Evolutionary conservation across 2,888 invertebrate genomes (phyloP), one percentile per base, ranked within the genome.

Genomic region (Catocala fraxini): DNA sequence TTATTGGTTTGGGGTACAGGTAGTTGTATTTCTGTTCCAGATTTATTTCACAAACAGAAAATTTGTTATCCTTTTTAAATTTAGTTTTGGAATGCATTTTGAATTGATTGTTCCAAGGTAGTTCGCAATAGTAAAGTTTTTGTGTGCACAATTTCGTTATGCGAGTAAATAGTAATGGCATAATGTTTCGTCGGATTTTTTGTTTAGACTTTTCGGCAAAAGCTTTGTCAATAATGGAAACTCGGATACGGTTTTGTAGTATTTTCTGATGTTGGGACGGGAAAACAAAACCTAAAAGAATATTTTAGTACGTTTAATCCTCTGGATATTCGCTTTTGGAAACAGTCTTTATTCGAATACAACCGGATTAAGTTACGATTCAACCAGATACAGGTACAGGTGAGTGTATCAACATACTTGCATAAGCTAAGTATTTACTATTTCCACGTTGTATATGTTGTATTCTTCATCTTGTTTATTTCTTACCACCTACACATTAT

Each of bases 141-240:
- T 45, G 45, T 15, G 15, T 46, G 4, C 15, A 15, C 9, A 9
- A 15, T 15, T 46, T 48, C 11, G 48, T 48, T 48, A 13, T 33
- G 34, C n/a, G 5, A 1, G 34, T 48, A 34, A 48, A n/a, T 15
- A 48, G 11, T 25, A 34, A 6, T 11, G 11, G 15, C 9, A 11
- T 25, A 47, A 5, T 47, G 9, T 25, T 43, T 43, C 6, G 35
- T 39, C n/a, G 9, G 10, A 4, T 6, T 48, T 34, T 48, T 34
- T 48, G n/a, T 48, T 48, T 34, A n/a, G n/a, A 25, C n/a, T 48
- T 48, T 48, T 48, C 34, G 48, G 10, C 25, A 33, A 48, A 35
- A 51, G 35, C 51, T 51, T 51, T 13, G 51, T 51, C 51, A 51
- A 51, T 35, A 35, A 51, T 51, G 51, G 13, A 51, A 51, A 51